Evolutionary conservation across 2,888 invertebrate genomes (phyloP).

Genomic region (Xanthorhoe designata): DNA sequence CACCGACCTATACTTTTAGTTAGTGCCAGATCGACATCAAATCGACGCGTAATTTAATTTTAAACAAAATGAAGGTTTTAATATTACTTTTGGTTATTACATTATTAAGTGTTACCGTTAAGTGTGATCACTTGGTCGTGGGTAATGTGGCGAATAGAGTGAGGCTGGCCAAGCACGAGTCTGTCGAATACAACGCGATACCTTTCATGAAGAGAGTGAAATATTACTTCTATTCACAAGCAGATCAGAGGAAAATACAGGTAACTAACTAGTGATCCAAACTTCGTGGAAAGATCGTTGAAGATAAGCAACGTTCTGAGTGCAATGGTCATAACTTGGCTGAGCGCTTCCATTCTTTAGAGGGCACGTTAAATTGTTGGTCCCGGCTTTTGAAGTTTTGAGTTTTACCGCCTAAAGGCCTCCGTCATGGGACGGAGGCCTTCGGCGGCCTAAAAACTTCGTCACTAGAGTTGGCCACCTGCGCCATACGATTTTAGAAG

Average conservation of each 20-base stretch:
- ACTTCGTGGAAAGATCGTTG: too few relatives aligned
- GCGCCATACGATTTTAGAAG: too few relatives aligned
- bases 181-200: conserved; percentile 64
- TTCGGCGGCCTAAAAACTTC: too few relatives aligned
- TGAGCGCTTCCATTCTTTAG: too few relatives aligned
- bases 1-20: conserved; percentile 8
- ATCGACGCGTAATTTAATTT: not conserved
- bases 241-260: conserved; percentile 56
- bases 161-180: conserved; percentile 45
- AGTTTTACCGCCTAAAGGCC: too few relatives aligned
- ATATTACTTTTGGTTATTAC: conserved; percentile 20
- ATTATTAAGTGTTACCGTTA: conserved; percentile 21
- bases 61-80: conserved; percentile 28
- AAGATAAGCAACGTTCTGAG: too few relatives aligned
- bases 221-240: conserved; percentile 58
- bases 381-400: too few relatives aligned
- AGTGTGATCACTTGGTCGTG: conserved; percentile 38
- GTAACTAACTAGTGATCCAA: conserved; percentile 41
- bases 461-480: too few relatives aligned
- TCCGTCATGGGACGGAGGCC: too few relatives aligned
- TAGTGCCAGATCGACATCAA: conserved; percentile 1
- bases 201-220: conserved; percentile 74
- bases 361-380: too few relatives aligned
- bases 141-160: conserved; percentile 46
- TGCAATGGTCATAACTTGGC: too few relatives aligned